These are phyloP conservation scores for Spea bombifrons DNA, from an alignment of 2,113 vertebrate genomes.

Conservation along the genomic window DNA sequence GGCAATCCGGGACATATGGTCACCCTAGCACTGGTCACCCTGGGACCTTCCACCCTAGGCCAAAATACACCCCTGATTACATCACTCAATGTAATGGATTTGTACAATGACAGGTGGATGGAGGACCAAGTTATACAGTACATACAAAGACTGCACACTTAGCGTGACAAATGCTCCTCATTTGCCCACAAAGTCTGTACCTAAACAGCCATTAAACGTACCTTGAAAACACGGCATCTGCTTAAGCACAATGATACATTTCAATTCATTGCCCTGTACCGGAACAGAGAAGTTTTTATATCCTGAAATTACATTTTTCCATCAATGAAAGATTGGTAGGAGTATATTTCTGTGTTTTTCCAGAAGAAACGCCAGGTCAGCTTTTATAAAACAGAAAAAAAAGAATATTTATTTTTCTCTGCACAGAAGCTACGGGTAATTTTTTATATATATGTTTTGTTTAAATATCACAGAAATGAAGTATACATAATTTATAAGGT, in stretches of 20 bases:
- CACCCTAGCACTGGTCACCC: too few species aligned
- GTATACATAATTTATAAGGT: not conserved
- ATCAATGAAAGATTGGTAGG: conserved; percentile 20
- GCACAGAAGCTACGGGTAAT: not conserved
- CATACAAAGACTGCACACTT: too few species aligned
- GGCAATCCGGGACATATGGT: too few species aligned
- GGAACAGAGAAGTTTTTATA: conserved; percentile 23
- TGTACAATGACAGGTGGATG: too few species aligned
- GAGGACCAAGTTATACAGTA: too few species aligned
- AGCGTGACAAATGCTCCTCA: not conserved
- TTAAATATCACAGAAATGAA: conserved; percentile 21
- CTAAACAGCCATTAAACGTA: conserved; percentile 16
- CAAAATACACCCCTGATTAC: too few species aligned
- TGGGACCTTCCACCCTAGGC: too few species aligned
- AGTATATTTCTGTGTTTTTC: conserved; percentile 29
- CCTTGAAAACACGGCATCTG: not conserved
- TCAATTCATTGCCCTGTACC: conserved; percentile 18
- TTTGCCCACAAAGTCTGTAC: conserved; percentile 9
- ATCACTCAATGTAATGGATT: too few species aligned
- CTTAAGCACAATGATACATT: conserved; percentile 17
- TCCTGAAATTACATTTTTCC: conserved; percentile 40
- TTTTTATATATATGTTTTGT: not conserved
- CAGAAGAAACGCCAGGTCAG: conserved; percentile 39
- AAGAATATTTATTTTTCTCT: conserved; percentile 15
- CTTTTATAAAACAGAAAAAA: conserved; percentile 17